Evolutionary conservation across 2,888 invertebrate genomes (phyloP).

Genomic region (Tiliacea citrago): DNA sequence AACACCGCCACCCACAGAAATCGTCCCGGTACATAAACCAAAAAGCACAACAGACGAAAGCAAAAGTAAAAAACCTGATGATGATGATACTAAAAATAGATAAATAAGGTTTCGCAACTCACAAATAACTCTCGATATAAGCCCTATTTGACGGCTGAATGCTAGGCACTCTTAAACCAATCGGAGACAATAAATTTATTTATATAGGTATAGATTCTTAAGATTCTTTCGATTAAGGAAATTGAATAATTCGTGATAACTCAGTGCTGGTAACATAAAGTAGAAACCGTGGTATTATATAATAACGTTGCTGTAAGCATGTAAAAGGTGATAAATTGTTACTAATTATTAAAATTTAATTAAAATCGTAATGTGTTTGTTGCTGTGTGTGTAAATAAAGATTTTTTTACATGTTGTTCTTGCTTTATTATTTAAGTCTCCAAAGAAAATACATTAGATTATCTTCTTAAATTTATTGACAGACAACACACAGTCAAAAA

Average conservation of each 20-base stretch:
- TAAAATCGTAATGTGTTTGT: slow-evolving; percentile 73
- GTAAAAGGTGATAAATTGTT: slow-evolving; percentile 67
- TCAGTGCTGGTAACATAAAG: slow-evolving; percentile 32
- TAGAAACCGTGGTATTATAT: slow-evolving; percentile 50
- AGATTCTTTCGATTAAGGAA: slow-evolving; percentile 29
- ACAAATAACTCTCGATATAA: slow-evolving; percentile 20
- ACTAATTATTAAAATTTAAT: slow-evolving; percentile 71
- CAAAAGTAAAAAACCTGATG: slow-evolving; percentile 75
- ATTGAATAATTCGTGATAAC: slow-evolving; percentile 42
- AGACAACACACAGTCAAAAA: too few relatives aligned
- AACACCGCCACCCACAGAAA: slow-evolving; percentile 84
- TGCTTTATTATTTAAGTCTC: slow-evolving; percentile 18
- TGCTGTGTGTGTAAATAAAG: slow-evolving; percentile 81
- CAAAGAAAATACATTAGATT: background rate
- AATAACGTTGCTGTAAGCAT: slow-evolving; percentile 51
- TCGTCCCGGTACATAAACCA: slow-evolving; percentile 84
- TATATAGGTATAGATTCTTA: background rate
- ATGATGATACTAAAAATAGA: slow-evolving; percentile 80
- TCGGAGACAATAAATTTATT: slow-evolving; percentile 24
- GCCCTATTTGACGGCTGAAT: slow-evolving; percentile 18
- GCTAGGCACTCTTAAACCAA: slow-evolving; percentile 13
- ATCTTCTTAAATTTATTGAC: background rate
- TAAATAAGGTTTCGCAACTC: slow-evolving; percentile 62
- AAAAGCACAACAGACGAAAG: slow-evolving; percentile 69
- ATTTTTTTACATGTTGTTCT: slow-evolving; percentile 71